Base-by-base conservation (phyloP, 2,797 vertebrate species). In the Dendrocincla fuliginosa region DNA sequence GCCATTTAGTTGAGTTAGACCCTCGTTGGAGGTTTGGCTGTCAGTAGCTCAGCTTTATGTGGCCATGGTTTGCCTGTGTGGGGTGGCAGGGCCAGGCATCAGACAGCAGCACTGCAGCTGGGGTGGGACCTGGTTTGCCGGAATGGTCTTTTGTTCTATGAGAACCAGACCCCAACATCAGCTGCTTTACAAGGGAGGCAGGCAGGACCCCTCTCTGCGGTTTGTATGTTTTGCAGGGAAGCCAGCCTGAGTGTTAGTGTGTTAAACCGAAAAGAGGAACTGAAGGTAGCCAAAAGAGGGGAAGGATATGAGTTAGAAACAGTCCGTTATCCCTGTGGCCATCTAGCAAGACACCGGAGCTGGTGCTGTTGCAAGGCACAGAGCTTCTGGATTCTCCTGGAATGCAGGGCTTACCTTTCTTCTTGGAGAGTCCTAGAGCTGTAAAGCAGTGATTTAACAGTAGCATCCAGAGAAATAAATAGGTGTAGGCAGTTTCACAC, bases 221-320 rank as follows among this genome's bases (percentile, higher is more conserved):
- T 78, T 79, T 82, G 67, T 2, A 0, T 70, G 4, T 79, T 75
- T 59, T 82, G 35, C 76, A 88, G 82, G 63, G 59, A 84, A 80
- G 68, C 30, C 56, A 64, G 64, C 47, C n/a, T 37, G 67, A 71
- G 68, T 79, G 27, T 42, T 46, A 41, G 30, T 32, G 80, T 60
- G 83, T 79, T 93, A 69, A 92, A 84, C 56, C 2, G 3, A 82
- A 95, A 96, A 95, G 87, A 95, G 94, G 96, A 97, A 96, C 70
- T 74, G 85, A 84, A 68, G 64, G 53, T 23, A 64, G 64, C 56
- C 70, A 24, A 6, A 70, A 87, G 84, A 91, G 87, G 82, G 91
- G 96, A 95, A 96, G 95, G 94, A 96, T 95, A 10, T 90, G 70
- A 57, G 83, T 91, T 93, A 68, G 60, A 88, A 94, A 70, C 85